These are phyloP conservation scores for Hemibagrus wyckioides DNA, from an alignment of 2,113 vertebrate genomes.

Conservation along the genomic window DNA sequence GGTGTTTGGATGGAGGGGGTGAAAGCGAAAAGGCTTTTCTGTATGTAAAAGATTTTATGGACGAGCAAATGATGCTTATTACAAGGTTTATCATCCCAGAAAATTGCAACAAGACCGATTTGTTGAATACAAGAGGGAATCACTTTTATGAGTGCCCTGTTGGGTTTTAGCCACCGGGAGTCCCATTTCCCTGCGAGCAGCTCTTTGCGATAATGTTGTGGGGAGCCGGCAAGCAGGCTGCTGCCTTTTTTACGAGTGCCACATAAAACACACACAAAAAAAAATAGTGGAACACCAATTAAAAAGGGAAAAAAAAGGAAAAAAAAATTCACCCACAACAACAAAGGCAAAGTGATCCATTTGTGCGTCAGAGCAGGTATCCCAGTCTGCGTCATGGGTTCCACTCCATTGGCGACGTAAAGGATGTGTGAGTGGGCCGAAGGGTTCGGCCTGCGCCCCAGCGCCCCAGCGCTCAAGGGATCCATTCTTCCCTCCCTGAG, in stretches of 20 bases:
- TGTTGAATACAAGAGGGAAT: constrained; percentile 48
- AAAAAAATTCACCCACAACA: constrained; percentile 40
- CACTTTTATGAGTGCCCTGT: constrained; percentile 47
- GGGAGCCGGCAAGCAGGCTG: constrained; percentile 34
- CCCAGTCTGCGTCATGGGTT: constrained; percentile 73
- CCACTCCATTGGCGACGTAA: constrained; percentile 69
- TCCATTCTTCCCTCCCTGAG: constrained; percentile 67
- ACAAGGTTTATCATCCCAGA: constrained; percentile 46
- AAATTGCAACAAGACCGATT: constrained; percentile 33
- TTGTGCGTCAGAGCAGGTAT: constrained; percentile 74
- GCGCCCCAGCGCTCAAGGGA: constrained; percentile 59
- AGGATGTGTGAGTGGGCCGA: constrained; percentile 61
- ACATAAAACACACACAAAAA: constrained; percentile 37
- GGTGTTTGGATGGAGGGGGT: constrained; percentile 1
- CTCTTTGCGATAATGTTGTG: constrained; percentile 50
- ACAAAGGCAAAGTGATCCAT: constrained; percentile 44
- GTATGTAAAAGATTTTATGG: constrained; percentile 29
- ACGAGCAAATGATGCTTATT: constrained; percentile 40
- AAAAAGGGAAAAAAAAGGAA: constrained; percentile 45
- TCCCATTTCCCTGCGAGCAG: constrained; percentile 58
- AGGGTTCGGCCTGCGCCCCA: constrained; percentile 43
- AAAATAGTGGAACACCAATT: constrained; percentile 61
- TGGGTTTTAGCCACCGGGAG: constrained; percentile 59
- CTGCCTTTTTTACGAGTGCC: constrained; percentile 48
- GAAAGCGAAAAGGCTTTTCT: constrained; percentile 19